phyloP scores from a whole-genome alignment of 2,113 vertebrate genomes.

The Zosterops japonicus region DNA sequence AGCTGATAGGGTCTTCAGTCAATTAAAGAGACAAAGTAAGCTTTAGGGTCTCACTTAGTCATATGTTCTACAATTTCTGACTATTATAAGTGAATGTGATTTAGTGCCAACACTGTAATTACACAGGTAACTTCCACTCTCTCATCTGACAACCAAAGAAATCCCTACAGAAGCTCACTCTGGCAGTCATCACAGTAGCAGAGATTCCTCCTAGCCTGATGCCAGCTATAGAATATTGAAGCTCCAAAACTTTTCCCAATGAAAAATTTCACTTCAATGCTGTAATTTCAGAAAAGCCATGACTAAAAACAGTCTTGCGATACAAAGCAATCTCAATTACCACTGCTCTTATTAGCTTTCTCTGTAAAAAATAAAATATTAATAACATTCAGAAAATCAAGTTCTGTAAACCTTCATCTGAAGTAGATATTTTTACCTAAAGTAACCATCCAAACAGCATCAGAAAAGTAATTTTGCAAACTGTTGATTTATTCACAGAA shows the following conservation, averaged over 20 bases:
- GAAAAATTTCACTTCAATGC: not conserved
- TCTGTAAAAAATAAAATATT: not conserved
- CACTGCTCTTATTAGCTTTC: not conserved
- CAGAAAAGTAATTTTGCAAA: not conserved
- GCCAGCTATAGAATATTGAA: not conserved
- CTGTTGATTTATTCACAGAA: not conserved
- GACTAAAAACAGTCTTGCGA: not conserved
- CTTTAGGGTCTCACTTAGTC: not conserved
- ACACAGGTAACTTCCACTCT: not conserved
- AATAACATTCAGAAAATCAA: not conserved
- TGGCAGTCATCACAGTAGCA: not conserved
- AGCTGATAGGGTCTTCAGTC: not conserved
- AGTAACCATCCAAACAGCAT: not conserved
- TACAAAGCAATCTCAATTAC: not conserved
- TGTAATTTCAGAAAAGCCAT: not conserved
- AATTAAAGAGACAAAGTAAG: not conserved
- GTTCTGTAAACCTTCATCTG: not conserved
- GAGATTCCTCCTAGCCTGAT: not conserved
- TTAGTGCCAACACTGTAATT: not conserved
- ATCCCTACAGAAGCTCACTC: not conserved
- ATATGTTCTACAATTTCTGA: not conserved
- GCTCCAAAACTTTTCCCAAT: not conserved
- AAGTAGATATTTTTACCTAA: not conserved
- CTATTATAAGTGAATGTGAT: not conserved
- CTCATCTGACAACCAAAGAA: not conserved